Evolutionary conservation across 2,797 vertebrate species (phyloP), one percentile per base, ranked within the genome.

Genomic region (Coregonus ussuriensis): DNA sequence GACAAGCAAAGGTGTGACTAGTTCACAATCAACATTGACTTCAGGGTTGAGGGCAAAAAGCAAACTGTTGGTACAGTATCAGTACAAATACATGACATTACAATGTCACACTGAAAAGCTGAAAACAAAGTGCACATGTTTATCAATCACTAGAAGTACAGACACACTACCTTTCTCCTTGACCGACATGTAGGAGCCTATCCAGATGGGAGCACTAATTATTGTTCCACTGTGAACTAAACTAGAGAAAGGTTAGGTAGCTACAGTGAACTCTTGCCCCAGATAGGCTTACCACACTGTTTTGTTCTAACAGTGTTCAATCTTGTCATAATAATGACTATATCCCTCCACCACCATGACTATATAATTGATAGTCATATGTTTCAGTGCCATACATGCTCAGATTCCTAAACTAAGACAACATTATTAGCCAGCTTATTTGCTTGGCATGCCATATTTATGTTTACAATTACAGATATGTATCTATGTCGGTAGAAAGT

Each of bases 301-400:
- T 66, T 31, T 31, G 21, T 33, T 66, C 11, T 33, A 13, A 33
- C 63, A 14, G 25, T 66, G 14, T 66, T 14, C 1, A 66, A 15
- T 65, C 63, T 21, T 33, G 29, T 33, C 25, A 66, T 33, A 31
- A 33, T 66, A 15, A 33, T 33, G 4, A 66, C 29, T 13, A 5
- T 6, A 33, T 16, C 63, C 29, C 13, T 33, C 29, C 4, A 13
- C 62, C 2, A 65, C 62, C 63, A 66, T 29, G 29, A 66, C 63
- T 16, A 21, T 59, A 59, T 66, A 21, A 21, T 29, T 21, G 25
- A 29, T 51, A 52, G 47, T 16, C 70, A 53, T 18, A 33, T 25
- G 15, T 53, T 71, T 52, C 70, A 52, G 70, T 71, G 70, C 47
- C 70, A 71, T 52, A 29, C 70, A 14, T 52, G 70, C 51, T 51